phyloP scores from a whole-genome alignment of 1,140 invertebrate genomes.

The Zeugodacus cucurbitae region DNA sequence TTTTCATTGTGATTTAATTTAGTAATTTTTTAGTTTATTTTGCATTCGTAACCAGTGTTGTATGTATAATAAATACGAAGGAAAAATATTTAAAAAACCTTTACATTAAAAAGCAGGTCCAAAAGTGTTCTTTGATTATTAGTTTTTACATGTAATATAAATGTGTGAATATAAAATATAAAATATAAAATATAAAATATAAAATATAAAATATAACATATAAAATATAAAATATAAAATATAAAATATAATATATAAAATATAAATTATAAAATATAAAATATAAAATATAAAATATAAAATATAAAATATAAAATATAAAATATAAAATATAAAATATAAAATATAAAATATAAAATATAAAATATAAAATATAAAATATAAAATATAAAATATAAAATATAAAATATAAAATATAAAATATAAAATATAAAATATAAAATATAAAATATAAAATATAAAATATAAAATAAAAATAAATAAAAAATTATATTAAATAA shows the following conservation, averaged over 20 bases:
- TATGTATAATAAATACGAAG: neutral
- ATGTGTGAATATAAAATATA: neutral
- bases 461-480: constrained; percentile 1
- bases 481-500: neutral
- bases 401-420: neutral
- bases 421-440: neutral
- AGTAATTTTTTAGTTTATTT: constrained; percentile 3
- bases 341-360: too few relatives aligned
- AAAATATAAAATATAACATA: neutral
- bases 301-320: too few relatives aligned
- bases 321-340: too few relatives aligned
- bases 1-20: constrained; percentile 36
- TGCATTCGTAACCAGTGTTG: neutral
- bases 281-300: too few relatives aligned
- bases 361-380: neutral
- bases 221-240: neutral
- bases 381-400: neutral
- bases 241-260: too few relatives aligned
- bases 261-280: too few relatives aligned
- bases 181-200: neutral
- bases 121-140: constrained; percentile 30
- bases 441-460: neutral
- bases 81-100: neutral
- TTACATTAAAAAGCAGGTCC: neutral
- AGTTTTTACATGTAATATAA: neutral